phyloP scores from a whole-genome alignment of 2,113 vertebrate species.

The Bubo blakistoni region DNA sequence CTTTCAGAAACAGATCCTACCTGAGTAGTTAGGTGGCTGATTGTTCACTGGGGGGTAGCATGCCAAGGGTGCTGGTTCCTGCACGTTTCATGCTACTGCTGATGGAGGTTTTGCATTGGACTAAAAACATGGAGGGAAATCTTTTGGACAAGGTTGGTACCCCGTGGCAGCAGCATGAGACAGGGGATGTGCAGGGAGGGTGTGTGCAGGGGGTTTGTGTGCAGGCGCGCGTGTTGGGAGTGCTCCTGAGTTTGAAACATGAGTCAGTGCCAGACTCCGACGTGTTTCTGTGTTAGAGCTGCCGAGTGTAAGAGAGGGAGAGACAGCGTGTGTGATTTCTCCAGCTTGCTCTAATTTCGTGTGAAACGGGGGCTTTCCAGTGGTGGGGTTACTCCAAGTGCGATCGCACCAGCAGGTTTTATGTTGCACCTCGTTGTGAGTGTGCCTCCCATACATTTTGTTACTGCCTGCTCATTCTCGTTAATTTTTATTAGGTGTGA shows the following conservation, averaged over 20 bases:
- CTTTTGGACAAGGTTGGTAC: background rate
- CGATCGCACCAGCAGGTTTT: background rate
- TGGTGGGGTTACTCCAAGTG: background rate
- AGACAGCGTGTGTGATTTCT: background rate
- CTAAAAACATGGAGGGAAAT: background rate
- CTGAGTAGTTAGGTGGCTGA: background rate
- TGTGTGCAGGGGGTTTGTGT: background rate
- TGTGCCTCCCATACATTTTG: background rate
- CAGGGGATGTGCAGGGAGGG: background rate
- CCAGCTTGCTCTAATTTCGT: background rate
- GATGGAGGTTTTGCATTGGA: background rate
- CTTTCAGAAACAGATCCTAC: background rate
- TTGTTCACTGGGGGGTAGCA: background rate
- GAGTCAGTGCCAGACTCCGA: background rate
- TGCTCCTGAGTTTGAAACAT: background rate
- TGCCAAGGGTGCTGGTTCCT: background rate
- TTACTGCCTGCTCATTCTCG: background rate
- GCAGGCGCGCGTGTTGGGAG: accelerated
- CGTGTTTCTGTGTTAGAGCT: background rate
- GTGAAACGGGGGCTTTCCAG: background rate
- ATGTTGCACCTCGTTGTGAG: accelerated
- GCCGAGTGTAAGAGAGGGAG: background rate
- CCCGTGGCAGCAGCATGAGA: background rate
- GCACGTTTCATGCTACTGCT: accelerated
- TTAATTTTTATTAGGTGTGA: background rate